A percentile compares a stretch with the other conserved stretches of the same genome.
These are phyloP conservation scores for Desoria tigrina DNA, from an alignment of 2,888 invertebrate species.

Conservation along the genomic window DNA sequence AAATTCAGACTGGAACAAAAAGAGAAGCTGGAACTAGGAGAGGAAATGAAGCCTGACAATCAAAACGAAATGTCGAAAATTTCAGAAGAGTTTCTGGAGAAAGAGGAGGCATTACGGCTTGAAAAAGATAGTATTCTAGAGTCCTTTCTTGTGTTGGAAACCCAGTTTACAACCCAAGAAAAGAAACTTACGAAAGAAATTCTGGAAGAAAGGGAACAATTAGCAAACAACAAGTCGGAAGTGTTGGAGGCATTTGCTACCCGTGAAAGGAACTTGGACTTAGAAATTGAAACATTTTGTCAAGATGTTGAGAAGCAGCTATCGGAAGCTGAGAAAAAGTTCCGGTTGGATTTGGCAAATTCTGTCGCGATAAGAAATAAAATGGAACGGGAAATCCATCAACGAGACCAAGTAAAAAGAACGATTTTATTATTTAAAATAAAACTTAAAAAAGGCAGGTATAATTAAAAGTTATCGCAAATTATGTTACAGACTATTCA, in stretches of 20 bases:
- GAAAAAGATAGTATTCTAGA: background rate
- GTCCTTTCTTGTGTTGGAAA: background rate
- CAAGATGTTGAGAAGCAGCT: background rate
- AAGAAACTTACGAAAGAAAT: conserved; percentile 1
- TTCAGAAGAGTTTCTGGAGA: background rate
- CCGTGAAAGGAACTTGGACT: conserved; percentile 1
- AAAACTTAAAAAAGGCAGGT: background rate
- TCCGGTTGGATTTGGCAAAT: background rate
- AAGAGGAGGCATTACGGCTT: background rate
- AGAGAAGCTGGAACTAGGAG: no score
- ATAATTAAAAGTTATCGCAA: background rate
- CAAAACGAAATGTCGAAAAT: no score
- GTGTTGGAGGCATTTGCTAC: background rate
- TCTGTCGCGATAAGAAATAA: background rate
- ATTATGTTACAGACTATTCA: background rate
- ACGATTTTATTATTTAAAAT: no score
- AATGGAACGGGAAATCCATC: background rate
- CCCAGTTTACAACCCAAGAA: conserved; percentile 1
- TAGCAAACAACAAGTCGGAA: background rate
- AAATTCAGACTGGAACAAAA: background rate
- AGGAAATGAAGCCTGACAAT: no score
- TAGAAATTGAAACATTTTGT: conserved; percentile 1
- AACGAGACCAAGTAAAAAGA: conserved; percentile 6
- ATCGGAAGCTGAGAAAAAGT: background rate
- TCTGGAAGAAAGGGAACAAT: background rate